Conservation (phyloP, 1,140 invertebrate species). For the Drosophila fuyamai region DNA sequence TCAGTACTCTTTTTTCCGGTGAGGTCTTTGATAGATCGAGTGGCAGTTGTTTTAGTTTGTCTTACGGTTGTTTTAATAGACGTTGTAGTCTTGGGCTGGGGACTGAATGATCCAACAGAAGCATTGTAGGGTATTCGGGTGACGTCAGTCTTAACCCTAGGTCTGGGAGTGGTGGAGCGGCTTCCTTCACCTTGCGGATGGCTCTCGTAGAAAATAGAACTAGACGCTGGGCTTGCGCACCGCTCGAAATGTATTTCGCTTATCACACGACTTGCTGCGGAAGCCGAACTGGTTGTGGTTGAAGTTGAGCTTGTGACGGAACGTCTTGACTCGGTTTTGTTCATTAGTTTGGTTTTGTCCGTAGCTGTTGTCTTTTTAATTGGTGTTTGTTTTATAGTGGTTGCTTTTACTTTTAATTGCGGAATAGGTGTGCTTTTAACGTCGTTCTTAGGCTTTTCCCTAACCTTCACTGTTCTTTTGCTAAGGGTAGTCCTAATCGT, state of each 20-base stretch:
- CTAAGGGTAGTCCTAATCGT: neutral
- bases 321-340: slow-evolving; percentile 59
- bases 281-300: slow-evolving; percentile 62
- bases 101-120: slow-evolving; percentile 62
- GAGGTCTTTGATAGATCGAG: slow-evolving; percentile 41
- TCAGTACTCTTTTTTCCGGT: slow-evolving; percentile 24
- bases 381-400: slow-evolving; percentile 7
- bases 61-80: slow-evolving; percentile 26
- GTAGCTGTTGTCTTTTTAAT: slow-evolving; percentile 14
- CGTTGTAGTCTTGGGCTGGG: slow-evolving; percentile 49
- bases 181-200: slow-evolving; percentile 70
- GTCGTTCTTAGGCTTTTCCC: slow-evolving; percentile 25
- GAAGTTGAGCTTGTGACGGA: slow-evolving; percentile 70
- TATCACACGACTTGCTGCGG: slow-evolving; percentile 65
- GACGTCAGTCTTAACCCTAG: slow-evolving; percentile 75
- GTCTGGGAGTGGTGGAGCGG: slow-evolving; percentile 70
- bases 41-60: slow-evolving; percentile 35
- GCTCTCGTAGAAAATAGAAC: slow-evolving; percentile 78
- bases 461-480: slow-evolving; percentile 25
- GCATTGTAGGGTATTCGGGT: slow-evolving; percentile 70
- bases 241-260: slow-evolving; percentile 74
- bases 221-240: slow-evolving; percentile 70
- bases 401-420: slow-evolving; percentile 24
- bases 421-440: slow-evolving; percentile 1
- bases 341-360: slow-evolving; percentile 23